Percentiles rank a stretch among this genome's conserved stretches.
These are phyloP conservation scores for Hippolais icterina DNA, from an alignment of 2,113 vertebrate genomes.

Conservation along the genomic window DNA sequence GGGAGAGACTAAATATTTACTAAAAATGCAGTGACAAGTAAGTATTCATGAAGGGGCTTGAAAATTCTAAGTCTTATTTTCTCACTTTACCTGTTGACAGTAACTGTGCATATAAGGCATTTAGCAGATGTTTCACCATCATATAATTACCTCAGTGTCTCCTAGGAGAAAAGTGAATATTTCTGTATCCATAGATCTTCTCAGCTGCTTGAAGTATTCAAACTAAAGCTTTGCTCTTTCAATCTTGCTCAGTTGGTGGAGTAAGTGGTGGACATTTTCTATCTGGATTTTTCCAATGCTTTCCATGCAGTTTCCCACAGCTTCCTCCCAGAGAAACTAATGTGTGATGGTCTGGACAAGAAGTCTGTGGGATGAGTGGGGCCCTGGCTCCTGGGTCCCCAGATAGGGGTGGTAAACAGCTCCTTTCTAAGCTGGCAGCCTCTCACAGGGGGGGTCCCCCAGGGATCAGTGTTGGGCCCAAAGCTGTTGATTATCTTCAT, in stretches of 20 bases:
- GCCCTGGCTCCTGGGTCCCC: neutral
- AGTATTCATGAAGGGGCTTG: neutral
- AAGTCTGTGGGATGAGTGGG: neutral
- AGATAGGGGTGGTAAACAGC: neutral
- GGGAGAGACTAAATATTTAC: neutral
- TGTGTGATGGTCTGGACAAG: neutral
- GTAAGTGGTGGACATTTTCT: neutral
- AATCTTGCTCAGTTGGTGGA: neutral
- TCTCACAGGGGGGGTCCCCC: too few species aligned
- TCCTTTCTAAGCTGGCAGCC: neutral
- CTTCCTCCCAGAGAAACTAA: neutral
- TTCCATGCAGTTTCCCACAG: neutral
- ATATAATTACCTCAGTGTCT: neutral
- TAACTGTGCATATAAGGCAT: neutral
- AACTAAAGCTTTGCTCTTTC: neutral
- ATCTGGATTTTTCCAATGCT: neutral
- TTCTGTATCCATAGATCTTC: neutral
- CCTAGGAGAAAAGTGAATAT: neutral
- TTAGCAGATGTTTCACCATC: slow-evolving; percentile 4
- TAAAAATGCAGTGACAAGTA: neutral
- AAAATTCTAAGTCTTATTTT: slow-evolving; percentile 49
- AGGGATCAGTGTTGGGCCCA: neutral
- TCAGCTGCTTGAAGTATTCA: neutral
- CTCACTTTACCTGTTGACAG: neutral
- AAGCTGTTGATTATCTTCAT: neutral